Base-by-base conservation (phyloP, 1,140 invertebrate species). In the Colletes gigas region DNA sequence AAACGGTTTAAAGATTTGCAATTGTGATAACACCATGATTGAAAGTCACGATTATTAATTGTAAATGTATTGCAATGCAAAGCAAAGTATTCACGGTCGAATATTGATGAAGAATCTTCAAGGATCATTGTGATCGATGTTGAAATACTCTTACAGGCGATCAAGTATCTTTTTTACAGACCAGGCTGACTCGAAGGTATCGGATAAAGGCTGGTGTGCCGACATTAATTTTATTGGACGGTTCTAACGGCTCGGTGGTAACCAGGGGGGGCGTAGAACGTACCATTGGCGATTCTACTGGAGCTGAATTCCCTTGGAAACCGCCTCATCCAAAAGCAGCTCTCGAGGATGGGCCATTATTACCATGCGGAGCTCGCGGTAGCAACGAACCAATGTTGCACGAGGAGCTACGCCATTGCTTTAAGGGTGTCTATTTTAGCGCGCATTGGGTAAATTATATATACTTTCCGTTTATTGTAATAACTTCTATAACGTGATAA, bases 371-470 rank as follows among this genome's bases (percentile, higher is more conserved):
- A 47, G 92, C 91, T 3, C 94, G 94, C 68, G 91, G 90, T 78
- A 92, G 88, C 81, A 93, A 94, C 76, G 92, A 93, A 72, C 92
- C 93, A 17, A 92, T 94, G 88, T 88, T 94, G 44, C 95, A 95
- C 84, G 94, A 94, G 62, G 94, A 95, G 76, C 89, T 95, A 12
- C 92, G 94, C 17, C 93, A 95, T 81, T 95, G 95, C 81, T 94
- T 96, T 70, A 95, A 95, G 88, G 96, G 96, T 15, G 94, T 97
- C 84, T 97, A 97, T 90, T 97, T 98, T 89, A 96, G 97, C 62
- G 97, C 97, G 47, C 95, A 97, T 90, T 97, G 97, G 97, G 97
- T 97, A 92, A 57, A 55, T 21, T 44, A 30, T 30, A 30, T 30
- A 30, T 30, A 30, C 2, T 47, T 47, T 47, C 3, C 9, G 44